Conservation (phyloP, 2,888 invertebrate species). For the Imbricaverruca yamaguchii region DNA sequence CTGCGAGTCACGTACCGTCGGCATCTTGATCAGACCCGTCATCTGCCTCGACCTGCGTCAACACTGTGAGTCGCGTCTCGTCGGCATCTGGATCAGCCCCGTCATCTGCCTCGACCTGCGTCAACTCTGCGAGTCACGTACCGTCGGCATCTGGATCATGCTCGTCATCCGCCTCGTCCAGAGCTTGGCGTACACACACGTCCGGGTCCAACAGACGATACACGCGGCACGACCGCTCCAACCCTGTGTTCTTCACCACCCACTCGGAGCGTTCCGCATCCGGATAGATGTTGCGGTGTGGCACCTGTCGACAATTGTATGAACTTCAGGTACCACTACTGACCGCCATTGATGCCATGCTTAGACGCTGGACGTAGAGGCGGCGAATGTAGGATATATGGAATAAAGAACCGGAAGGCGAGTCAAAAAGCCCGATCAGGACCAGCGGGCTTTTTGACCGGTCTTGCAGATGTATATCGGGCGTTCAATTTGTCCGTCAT, state of each 20-base stretch:
- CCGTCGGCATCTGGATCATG: conserved; percentile 5
- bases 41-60: conserved; percentile 35
- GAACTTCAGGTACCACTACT: no score
- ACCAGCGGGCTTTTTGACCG: no score
- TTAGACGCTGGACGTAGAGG: no score
- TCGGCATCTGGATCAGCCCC: conserved; percentile 21
- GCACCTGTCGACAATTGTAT: conserved; percentile 36
- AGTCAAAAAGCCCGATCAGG: no score
- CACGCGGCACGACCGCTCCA: conserved; percentile 48
- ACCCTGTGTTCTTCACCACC: conserved; percentile 42
- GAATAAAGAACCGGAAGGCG: no score
- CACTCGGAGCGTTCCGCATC: conserved; percentile 49
- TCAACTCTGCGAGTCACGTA: neutral
- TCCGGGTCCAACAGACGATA: conserved; percentile 52
- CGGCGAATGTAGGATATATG: no score
- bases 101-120: conserved; percentile 33
- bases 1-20: neutral
- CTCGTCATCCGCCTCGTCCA: conserved; percentile 37
- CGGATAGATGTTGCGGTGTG: conserved; percentile 53
- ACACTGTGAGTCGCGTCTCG: neutral
- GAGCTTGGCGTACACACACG: conserved; percentile 47
- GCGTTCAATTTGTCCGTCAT: no score
- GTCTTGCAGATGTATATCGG: no score
- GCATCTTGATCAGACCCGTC: conserved; percentile 25
- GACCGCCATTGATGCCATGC: no score